Percentiles rank a stretch among this genome's conserved stretches.
phyloP scores from a whole-genome alignment of 2,113 vertebrate genomes.

The Leiothrix lutea region DNA sequence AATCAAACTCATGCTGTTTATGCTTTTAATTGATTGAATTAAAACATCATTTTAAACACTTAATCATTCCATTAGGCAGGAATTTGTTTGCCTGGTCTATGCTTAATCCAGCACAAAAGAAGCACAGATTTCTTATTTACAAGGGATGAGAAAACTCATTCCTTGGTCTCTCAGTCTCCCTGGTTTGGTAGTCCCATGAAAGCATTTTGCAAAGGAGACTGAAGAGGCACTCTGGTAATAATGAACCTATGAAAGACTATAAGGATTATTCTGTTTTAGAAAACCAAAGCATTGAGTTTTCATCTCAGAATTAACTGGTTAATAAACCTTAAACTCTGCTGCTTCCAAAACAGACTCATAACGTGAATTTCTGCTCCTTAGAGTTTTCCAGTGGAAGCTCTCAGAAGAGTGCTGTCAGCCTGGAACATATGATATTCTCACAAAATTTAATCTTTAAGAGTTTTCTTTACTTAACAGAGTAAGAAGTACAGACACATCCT shows the following conservation, averaged over 20 bases:
- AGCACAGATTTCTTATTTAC: neutral
- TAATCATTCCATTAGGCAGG: conserved; percentile 64
- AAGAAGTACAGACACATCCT: neutral
- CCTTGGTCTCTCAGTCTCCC: neutral
- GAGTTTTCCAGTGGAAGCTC: neutral
- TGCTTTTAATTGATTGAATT: conserved; percentile 77
- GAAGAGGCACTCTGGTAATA: neutral
- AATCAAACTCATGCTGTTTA: conserved; percentile 71
- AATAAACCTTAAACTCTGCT: neutral
- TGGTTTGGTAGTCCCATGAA: neutral
- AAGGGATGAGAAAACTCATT: neutral
- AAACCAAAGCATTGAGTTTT: fast-evolving
- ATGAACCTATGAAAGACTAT: neutral
- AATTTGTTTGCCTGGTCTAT: conserved; percentile 8
- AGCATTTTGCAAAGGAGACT: neutral
- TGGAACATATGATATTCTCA: neutral
- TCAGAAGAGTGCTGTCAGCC: neutral
- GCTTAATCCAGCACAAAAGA: neutral
- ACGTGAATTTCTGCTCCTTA: neutral
- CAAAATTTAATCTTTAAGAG: neutral
- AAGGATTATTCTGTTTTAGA: neutral
- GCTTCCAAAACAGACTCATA: neutral
- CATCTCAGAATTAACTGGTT: neutral
- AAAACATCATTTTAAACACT: conserved; percentile 69
- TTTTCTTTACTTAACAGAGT: neutral